Evolutionary conservation across 1,140 invertebrate species (phyloP).

Genomic region (Drosophila truncata): DNA sequence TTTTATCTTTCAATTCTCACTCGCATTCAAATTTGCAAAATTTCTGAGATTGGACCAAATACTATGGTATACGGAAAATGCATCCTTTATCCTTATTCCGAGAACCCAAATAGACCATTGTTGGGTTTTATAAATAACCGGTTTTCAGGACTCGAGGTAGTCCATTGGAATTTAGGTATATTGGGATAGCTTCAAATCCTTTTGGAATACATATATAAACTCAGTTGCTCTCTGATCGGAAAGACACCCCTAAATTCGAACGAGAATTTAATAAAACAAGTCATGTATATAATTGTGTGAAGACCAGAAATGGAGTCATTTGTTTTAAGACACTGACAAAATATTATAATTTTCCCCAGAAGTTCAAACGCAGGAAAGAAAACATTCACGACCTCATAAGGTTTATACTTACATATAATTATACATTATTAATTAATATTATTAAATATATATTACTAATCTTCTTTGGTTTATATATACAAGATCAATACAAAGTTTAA

Average conservation of each 20-base stretch:
- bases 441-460: too few species aligned
- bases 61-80: neutral
- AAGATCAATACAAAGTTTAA: too few species aligned
- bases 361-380: too few species aligned
- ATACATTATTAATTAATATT: too few species aligned
- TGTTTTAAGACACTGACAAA: neutral
- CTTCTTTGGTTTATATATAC: too few species aligned
- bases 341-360: too few species aligned
- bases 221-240: conserved; percentile 58
- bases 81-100: neutral
- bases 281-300: neutral
- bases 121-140: conserved; percentile 26
- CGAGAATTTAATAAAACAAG: conserved; percentile 5
- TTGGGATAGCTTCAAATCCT: conserved; percentile 27
- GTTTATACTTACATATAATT: too few species aligned
- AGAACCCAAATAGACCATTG: conserved; percentile 16
- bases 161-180: conserved; percentile 26
- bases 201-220: conserved; percentile 13
- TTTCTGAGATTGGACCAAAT: neutral
- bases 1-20: too few species aligned
- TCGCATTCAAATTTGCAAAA: too few species aligned
- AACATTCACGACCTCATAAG: too few species aligned
- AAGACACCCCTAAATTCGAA: conserved; percentile 47
- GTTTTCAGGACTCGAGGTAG: conserved; percentile 23
- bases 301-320: neutral